Base-by-base conservation (phyloP, 1,140 invertebrate genomes). In the Tetragnatha versicolor region DNA sequence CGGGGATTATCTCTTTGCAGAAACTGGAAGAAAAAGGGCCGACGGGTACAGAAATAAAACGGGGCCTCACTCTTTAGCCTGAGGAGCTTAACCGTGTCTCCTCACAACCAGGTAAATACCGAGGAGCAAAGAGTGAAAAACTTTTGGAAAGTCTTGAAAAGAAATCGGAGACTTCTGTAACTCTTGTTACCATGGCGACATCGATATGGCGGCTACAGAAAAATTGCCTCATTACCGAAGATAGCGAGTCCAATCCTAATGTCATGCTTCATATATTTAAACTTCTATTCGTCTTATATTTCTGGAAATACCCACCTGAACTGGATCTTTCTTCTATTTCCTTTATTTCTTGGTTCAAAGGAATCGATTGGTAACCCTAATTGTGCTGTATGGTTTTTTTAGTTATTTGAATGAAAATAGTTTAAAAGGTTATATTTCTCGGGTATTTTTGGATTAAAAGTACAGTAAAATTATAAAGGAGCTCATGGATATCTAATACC, bases 221-320 rank as follows among this genome's bases (percentile, higher is more conserved):
- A 78, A 78, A 78, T 55, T 68, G 75, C 25, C 75, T 78, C 75
- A 78, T 78, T 78, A 78, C 45, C 25, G 49, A 25, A 78, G 75
- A 78, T 63, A 78, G 66, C 75, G 66, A 63, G 75, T 25, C 58
- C 35, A 25, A 39, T 78, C 47, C 25, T 68, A 58, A 55, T 39
- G 61, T 68, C 70, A 61, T 75, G 70, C 58, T 75, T 75, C 75
- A 68, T 68, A 78, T 78, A 78, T 78, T 78, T 78, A 78, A 78
- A 68, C 33, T 66, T 78, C 75, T 35, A 66, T 68, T 42, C 61
- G 61, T 78, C 63, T 45, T 55, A n/a, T 17, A 31, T 25, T 58
- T 22, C 42, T 37, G 66, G 55, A 70, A 53, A 53, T 70, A 17
- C 25, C 25, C 25, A 17, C 49, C 20, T 45, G 9, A 17, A 20